Evolutionary conservation across 2,113 vertebrate species (phyloP).

Genomic region (Kryptolebias marmoratus): DNA sequence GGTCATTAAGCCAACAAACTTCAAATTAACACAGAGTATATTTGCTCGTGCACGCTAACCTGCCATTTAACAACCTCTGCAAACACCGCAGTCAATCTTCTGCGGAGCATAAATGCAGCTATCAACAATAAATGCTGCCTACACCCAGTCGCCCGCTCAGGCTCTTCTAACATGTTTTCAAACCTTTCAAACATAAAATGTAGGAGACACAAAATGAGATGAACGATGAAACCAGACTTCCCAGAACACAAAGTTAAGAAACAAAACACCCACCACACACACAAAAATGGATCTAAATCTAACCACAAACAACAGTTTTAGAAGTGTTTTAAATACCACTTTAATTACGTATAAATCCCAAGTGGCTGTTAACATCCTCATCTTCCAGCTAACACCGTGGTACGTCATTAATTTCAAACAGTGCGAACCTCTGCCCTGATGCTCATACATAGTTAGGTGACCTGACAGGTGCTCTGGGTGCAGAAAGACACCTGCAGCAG

Average conservation of each 20-base stretch:
- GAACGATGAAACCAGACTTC: too few relatives aligned
- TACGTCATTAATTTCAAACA: too few relatives aligned
- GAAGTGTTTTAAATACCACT: too few relatives aligned
- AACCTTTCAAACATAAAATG: not conserved
- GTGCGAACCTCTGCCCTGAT: too few relatives aligned
- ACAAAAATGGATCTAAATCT: too few relatives aligned
- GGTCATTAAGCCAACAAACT: constrained; percentile 43
- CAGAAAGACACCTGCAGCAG: not conserved
- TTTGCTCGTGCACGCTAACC: constrained; percentile 25
- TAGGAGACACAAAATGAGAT: too few relatives aligned
- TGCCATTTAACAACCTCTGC: constrained; percentile 30
- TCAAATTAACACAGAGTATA: constrained; percentile 8
- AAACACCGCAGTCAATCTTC: constrained; percentile 13
- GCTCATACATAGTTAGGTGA: too few relatives aligned
- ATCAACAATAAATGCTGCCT: not conserved
- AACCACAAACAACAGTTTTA: too few relatives aligned
- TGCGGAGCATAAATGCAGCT: not conserved
- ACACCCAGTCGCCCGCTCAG: not conserved
- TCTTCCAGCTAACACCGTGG: too few relatives aligned
- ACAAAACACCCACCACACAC: too few relatives aligned
- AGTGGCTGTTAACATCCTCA: too few relatives aligned
- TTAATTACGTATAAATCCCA: too few relatives aligned
- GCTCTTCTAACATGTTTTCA: not conserved
- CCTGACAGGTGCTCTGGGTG: not conserved
- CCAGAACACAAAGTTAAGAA: not conserved